A percentile compares a stretch with the other conserved stretches of the same genome.
Conservation (phyloP, 2,797 vertebrate genomes). For the Graptemys geographica region DNA sequence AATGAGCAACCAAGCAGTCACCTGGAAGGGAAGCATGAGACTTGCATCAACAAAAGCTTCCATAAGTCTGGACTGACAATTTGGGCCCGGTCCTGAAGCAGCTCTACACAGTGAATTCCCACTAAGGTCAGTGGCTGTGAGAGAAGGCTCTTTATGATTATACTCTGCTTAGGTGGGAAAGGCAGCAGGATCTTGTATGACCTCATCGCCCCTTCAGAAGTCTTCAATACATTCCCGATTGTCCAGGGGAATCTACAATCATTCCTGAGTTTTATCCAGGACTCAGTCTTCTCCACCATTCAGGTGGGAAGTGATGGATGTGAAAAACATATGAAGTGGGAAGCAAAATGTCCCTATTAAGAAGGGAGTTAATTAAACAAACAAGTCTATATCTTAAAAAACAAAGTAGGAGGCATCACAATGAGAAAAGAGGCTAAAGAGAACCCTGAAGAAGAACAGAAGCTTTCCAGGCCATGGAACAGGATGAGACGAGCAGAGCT, state of each 20-base stretch:
- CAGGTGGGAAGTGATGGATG: not conserved
- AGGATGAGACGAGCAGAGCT: slow-evolving; percentile 66
- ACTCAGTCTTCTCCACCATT: not conserved
- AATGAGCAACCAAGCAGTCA: slow-evolving; percentile 69
- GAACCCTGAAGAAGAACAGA: slow-evolving; percentile 62
- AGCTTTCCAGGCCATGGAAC: slow-evolving; percentile 51
- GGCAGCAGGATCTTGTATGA: not conserved
- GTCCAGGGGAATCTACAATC: slow-evolving; percentile 8
- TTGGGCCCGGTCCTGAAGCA: slow-evolving; percentile 33
- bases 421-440: slow-evolving; percentile 61
- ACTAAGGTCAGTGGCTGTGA: not conserved
- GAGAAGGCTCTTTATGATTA: slow-evolving; percentile 3
- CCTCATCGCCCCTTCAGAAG: slow-evolving; percentile 15
- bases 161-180: slow-evolving; percentile 9
- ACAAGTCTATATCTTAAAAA: slow-evolving; percentile 58
- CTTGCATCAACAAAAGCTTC: slow-evolving; percentile 57
- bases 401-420: slow-evolving; percentile 66
- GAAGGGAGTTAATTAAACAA: slow-evolving; percentile 48
- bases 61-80: slow-evolving; percentile 15
- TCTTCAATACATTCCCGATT: slow-evolving; percentile 33
- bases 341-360: slow-evolving; percentile 23
- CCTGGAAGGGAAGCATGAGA: slow-evolving; percentile 62
- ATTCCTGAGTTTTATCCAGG: not conserved
- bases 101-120: slow-evolving; percentile 31
- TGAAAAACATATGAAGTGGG: slow-evolving; percentile 28